Base-by-base conservation (phyloP, 2,888 invertebrate genomes). In the Harpalus rufipes region DNA sequence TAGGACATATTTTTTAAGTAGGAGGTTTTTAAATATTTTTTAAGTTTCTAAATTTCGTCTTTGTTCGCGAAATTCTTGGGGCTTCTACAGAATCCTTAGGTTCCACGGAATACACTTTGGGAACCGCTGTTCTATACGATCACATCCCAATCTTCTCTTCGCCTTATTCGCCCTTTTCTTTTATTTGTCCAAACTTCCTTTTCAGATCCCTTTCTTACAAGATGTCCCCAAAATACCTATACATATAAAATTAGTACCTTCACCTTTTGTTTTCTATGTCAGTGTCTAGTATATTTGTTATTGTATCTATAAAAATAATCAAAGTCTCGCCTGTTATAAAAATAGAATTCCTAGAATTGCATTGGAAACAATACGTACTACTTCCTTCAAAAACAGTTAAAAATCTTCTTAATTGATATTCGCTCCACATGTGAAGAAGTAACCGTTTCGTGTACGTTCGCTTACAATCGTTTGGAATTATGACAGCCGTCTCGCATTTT, bases 401-500 rank as follows among this genome's bases (percentile, higher is more conserved):
- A 68, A 68, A 12, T 39, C 18, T 68, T 14, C 14, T 5, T 68
- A 74, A 74, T 74, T 74, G 14, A 41, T 41, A 74, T 74, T 74
- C 72, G n/a, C 4, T 10, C 7, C 72, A 74, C 72, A 68, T 6
- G 68, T n/a, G 14, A 41, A 74, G 44, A 41, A 74, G 14, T 44
- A 74, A 44, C 72, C 18, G 72, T 12, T 74, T 74, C 72, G 72
- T 74, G 7, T 18, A 68, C 14, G 14, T 68, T 41, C 68, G 63
- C 14, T 12, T 41, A 7, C 18, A 61, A 18, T 61, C 81, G 81
- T 63, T n/a, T 12, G 74, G 74, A 83, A 83, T 72, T 32, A 83
- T 76, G 74, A 83, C 74, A 68, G 14, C 81, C 21, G 44, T 41
- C 81, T 63, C 41, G 83, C 61, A 83, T 83, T 72, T 59, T 56